Percentiles rank a stretch among this genome's conserved stretches.
These are phyloP conservation scores for Tragulus kanchil DNA, from an alignment of 2,113 vertebrate species.

Conservation along the genomic window DNA sequence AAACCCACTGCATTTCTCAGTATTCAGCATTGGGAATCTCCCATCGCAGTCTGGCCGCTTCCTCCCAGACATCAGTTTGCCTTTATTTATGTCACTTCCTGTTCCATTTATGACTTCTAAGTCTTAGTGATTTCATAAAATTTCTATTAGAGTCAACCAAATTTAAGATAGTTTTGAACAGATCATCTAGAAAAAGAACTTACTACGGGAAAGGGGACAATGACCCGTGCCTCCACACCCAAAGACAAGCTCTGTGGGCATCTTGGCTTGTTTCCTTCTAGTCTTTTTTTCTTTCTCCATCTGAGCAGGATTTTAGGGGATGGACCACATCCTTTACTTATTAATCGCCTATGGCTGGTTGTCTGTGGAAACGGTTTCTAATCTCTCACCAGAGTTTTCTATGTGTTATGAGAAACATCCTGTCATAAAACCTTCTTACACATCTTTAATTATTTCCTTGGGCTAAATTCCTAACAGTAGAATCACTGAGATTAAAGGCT, in stretches of 20 bases:
- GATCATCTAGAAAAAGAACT: neutral
- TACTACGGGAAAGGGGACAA: neutral
- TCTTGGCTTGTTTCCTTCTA: neutral
- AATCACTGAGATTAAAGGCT: constrained; percentile 68
- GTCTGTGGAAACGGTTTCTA: neutral
- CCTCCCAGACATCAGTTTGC: neutral
- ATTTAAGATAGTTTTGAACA: neutral
- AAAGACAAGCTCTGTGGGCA: neutral
- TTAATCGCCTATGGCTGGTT: neutral
- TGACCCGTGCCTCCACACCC: no score
- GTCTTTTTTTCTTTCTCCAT: constrained; percentile 17
- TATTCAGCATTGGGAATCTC: neutral
- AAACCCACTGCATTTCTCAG: neutral
- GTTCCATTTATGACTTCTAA: neutral
- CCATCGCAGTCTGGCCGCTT: neutral
- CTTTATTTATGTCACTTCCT: neutral
- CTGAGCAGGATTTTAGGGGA: neutral
- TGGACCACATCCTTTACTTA: neutral
- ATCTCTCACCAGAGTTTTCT: constrained; percentile 16
- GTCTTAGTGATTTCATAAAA: neutral
- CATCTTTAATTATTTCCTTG: constrained; percentile 66
- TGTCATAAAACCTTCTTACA: constrained; percentile 54
- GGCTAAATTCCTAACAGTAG: constrained; percentile 70
- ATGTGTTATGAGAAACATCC: neutral
- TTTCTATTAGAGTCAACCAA: neutral